Conservation (phyloP, 2,888 invertebrate genomes). For the Lasioglossum figueresi region DNA sequence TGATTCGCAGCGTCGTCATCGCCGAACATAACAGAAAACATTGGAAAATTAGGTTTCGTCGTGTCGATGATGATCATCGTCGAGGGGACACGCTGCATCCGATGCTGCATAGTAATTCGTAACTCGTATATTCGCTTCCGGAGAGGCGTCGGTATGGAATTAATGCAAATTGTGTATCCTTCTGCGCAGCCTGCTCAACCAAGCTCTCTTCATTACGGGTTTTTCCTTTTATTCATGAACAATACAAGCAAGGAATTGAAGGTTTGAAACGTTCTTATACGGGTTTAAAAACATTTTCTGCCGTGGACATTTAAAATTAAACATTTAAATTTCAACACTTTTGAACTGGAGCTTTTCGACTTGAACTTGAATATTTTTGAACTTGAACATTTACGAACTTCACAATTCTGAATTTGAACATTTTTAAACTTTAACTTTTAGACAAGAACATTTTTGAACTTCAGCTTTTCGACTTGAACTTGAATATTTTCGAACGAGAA, state of each 20-base stretch:
- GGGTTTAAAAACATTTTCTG: not conserved
- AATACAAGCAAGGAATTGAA: not conserved
- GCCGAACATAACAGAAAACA: slow-evolving; percentile 57
- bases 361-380: too few relatives aligned
- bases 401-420: too few relatives aligned
- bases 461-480: too few relatives aligned
- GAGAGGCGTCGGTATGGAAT: not conserved
- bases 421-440: too few relatives aligned
- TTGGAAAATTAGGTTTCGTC: slow-evolving; percentile 9
- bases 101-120: slow-evolving; percentile 8
- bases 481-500: too few relatives aligned
- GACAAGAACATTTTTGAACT: too few relatives aligned
- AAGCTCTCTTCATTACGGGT: not conserved
- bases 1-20: slow-evolving; percentile 65
- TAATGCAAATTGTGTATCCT: slow-evolving; percentile 4
- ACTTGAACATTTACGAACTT: too few relatives aligned
- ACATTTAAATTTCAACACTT: too few relatives aligned
- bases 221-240: not conserved
- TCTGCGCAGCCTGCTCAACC: not conserved
- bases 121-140: slow-evolving; percentile 16
- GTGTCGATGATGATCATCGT: slow-evolving; percentile 2
- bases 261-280: not conserved
- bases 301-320: too few relatives aligned
- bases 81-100: slow-evolving; percentile 13
- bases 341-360: too few relatives aligned